Evolutionary conservation across 2,888 invertebrate species (phyloP), one percentile per base, ranked within the genome.

Genomic region (Ommatoiulus sabulosus): DNA sequence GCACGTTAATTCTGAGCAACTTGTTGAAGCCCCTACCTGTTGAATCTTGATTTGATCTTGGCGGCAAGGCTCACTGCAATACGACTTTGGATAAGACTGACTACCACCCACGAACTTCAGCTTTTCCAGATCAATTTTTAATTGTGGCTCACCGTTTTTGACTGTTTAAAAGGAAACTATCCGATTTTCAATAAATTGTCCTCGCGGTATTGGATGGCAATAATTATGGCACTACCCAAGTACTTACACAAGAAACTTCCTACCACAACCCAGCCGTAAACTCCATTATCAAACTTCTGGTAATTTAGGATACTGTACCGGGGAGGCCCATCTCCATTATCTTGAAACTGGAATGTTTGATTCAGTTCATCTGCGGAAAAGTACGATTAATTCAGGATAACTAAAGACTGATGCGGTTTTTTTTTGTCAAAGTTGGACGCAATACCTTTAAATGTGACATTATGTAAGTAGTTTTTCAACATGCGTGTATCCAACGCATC

Each of bases 261-360:
- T 35, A 94, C 93, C 85, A 93, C 92, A 52, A 91, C 90, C 94
- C 94, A 94, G 8, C 91, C 91, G 89, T 92, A 93, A 86, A 90
- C 90, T 24, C 90, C 90, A 84, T 91, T 90, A 3, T 89, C 63
- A 84, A 91, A 90, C 87, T 91, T 91, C 89, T 93, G 93, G 90
- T 93, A 94, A 91, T 94, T 94, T 80, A 94, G 91, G 89, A 94
- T 93, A n/a, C 93, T 94, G 91, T 94, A 94, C 17, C 94, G 92
- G 0, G 94, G 93, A 3, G 94, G 94, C 0, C 94, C 94, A 89
- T 94, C 94, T 0, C 94, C 93, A 8, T 92, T 92, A 46, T 93
- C 91, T 7, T 92, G 90, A 90, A 94, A 94, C 86, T 92, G 91
- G 90, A 94, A 94, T 15, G 91, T 91, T 89, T 93, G 92, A 0